Evolutionary conservation across 2,113 vertebrate genomes (phyloP).

Genomic region (Sinocyclocheilus grahami): DNA sequence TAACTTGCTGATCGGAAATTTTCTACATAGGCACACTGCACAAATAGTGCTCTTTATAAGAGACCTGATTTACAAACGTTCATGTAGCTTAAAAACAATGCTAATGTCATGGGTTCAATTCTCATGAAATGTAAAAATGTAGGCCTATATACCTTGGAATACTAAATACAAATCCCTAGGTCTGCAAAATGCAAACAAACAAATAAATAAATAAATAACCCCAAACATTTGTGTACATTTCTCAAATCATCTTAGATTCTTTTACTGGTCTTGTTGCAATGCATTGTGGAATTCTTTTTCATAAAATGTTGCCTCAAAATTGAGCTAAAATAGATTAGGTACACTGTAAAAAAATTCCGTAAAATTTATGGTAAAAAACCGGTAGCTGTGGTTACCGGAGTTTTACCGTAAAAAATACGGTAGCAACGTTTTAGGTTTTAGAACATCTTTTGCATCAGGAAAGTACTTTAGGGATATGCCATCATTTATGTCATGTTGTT

Average conservation of each 20-base stretch:
- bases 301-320: neutral
- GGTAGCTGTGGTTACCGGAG: too few species aligned
- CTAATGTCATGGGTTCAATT: neutral
- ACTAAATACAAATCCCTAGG: too few species aligned
- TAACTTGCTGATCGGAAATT: neutral
- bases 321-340: neutral
- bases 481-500: too few species aligned
- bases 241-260: neutral
- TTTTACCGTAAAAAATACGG: too few species aligned
- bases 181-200: neutral
- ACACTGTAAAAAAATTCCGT: too few species aligned
- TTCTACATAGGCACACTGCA: neutral
- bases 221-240: neutral
- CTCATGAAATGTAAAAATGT: neutral
- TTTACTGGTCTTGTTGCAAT: too few species aligned
- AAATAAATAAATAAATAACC: neutral
- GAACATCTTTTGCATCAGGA: neutral
- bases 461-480: too few species aligned
- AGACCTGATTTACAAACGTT: neutral
- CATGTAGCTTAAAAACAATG: neutral
- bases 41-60: neutral
- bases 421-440: too few species aligned
- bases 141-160: neutral
- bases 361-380: too few species aligned
- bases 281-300: neutral